Conservation (phyloP, 2,113 vertebrate genomes). For the Oreocharis arfaki region DNA sequence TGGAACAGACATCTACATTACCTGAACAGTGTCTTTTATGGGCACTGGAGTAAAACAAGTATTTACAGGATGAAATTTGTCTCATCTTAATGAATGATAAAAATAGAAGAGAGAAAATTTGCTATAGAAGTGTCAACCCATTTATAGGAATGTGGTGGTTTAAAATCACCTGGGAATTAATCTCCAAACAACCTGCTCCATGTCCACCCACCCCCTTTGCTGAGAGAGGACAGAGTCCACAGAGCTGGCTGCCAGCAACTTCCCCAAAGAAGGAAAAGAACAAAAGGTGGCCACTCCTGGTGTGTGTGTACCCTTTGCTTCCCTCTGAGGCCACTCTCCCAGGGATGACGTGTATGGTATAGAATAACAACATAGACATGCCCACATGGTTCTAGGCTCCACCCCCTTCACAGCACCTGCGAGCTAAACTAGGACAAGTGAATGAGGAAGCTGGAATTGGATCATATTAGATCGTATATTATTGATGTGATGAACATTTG, state of each 20-base stretch:
- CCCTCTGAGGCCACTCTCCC: background rate
- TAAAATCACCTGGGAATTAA: background rate
- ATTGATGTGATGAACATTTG: background rate
- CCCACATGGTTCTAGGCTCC: accelerated
- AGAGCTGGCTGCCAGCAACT: background rate
- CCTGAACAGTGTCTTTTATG: background rate
- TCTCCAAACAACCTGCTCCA: too few relatives aligned
- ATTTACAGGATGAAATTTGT: background rate
- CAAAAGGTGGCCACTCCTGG: accelerated
- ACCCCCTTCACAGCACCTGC: background rate
- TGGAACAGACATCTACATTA: background rate
- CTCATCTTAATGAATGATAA: background rate
- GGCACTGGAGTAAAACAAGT: background rate
- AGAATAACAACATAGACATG: background rate
- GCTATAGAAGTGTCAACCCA: background rate
- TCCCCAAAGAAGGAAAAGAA: background rate
- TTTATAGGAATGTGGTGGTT: background rate
- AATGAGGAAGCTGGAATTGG: background rate
- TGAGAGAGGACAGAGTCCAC: too few relatives aligned
- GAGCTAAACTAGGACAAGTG: background rate
- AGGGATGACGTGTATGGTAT: accelerated
- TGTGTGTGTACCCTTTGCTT: accelerated
- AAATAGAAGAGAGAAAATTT: background rate
- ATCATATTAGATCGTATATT: background rate
- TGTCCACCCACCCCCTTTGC: accelerated